Conservation (phyloP, 2,113 vertebrate species). For the Mohoua ochrocephala region DNA sequence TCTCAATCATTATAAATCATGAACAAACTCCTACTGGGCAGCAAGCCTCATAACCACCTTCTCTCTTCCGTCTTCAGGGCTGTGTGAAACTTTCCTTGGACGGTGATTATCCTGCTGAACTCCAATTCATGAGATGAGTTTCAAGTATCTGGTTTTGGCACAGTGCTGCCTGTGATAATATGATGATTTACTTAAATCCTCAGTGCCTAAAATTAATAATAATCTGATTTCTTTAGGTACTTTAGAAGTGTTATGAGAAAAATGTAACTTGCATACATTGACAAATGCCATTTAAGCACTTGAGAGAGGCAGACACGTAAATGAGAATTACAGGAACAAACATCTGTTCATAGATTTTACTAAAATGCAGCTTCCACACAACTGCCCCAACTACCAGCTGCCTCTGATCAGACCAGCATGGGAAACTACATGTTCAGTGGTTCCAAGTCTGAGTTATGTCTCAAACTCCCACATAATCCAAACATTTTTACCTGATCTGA, state of each 20-base stretch:
- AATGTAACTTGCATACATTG: neutral
- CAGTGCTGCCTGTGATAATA: neutral
- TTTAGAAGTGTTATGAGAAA: neutral
- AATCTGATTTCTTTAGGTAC: neutral
- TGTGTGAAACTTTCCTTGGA: neutral
- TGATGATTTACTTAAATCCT: neutral
- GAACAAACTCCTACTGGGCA: neutral
- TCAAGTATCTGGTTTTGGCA: neutral
- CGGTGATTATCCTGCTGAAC: neutral
- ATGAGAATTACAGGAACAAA: neutral
- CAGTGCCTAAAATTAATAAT: neutral
- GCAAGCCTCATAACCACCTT: neutral
- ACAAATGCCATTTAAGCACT: neutral
- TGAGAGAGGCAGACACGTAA: neutral
- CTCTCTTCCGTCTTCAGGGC: neutral
- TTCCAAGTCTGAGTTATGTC: neutral
- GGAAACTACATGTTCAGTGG: neutral
- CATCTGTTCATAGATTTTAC: neutral
- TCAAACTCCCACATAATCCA: neutral
- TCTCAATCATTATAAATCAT: neutral
- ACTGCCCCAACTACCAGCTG: neutral
- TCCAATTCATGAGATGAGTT: neutral
- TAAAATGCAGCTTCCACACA: neutral
- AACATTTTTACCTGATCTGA: neutral
- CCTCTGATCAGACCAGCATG: neutral